Evolutionary conservation across 2,888 invertebrate genomes (phyloP).

Genomic region (Hypena proboscidalis): DNA sequence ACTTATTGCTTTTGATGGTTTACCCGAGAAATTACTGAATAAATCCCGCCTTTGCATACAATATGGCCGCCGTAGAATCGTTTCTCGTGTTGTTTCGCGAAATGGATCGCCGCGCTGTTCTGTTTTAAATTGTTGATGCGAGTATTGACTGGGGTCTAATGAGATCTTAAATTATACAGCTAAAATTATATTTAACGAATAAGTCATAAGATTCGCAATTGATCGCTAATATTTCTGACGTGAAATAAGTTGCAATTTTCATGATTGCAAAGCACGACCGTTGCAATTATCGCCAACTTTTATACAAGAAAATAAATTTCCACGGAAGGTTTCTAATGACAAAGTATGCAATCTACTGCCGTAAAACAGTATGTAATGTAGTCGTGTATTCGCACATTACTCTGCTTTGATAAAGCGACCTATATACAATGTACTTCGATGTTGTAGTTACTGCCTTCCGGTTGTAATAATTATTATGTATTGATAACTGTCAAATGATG

Average conservation of each 20-base stretch:
- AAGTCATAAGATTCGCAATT: conserved; percentile 3
- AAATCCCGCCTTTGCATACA: conserved; percentile 39
- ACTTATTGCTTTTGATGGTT: conserved; percentile 64
- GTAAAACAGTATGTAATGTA: conserved; percentile 47
- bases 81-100: conserved; percentile 30
- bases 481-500: conserved; percentile 42
- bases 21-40: conserved; percentile 47
- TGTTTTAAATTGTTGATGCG: conserved; percentile 12
- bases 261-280: too few species aligned
- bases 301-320: conserved; percentile 3
- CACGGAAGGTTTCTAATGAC: conserved; percentile 1
- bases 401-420: conserved; percentile 69
- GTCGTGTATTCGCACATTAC: conserved; percentile 55
- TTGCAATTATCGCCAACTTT: too few species aligned
- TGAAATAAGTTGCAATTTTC: too few species aligned
- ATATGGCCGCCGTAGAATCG: conserved; percentile 33
- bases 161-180: too few species aligned
- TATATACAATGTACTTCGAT: conserved; percentile 57
- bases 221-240: too few species aligned
- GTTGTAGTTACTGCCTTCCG: conserved; percentile 40
- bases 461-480: conserved; percentile 50
- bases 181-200: too few species aligned
- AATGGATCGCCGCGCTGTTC: conserved; percentile 16
- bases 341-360: conserved; percentile 39
- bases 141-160: too few species aligned